phyloP scores from a whole-genome alignment of 53 echinoderm and acorn worm genomes.

The Glandiceps talaboti region DNA sequence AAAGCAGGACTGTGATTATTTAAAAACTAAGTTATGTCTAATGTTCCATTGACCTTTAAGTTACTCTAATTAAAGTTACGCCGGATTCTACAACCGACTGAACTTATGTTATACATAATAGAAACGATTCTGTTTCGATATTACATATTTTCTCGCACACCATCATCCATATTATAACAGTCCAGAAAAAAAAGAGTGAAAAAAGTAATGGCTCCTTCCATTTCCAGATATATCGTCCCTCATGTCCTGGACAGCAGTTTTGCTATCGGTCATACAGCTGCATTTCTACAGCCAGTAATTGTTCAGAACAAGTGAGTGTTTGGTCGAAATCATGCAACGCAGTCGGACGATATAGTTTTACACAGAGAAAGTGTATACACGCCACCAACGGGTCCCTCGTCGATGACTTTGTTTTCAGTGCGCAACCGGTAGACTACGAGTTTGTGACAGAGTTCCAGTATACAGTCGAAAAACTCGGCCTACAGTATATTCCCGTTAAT shows the following conservation, averaged over 20 bases:
- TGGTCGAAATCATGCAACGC: slow-evolving; percentile 3
- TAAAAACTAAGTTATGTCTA: too few species aligned
- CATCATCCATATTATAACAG: too few species aligned
- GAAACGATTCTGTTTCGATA: too few species aligned
- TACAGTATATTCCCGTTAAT: slow-evolving; percentile 9
- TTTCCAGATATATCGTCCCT: slow-evolving; percentile 15
- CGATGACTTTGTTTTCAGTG: background rate
- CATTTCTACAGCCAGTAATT: slow-evolving; percentile 2
- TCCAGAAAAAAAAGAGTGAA: too few species aligned
- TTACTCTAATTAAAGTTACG: too few species aligned
- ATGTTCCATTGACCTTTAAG: too few species aligned
- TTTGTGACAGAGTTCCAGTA: background rate
- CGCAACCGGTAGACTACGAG: background rate
- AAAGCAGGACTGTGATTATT: too few species aligned
- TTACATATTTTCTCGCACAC: too few species aligned
- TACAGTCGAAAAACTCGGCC: slow-evolving; percentile 1
- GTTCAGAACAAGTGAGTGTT: slow-evolving; percentile 9
- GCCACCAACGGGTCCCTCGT: background rate
- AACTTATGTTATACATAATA: too few species aligned
- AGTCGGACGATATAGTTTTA: slow-evolving; percentile 12
- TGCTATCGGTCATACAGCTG: slow-evolving; percentile 15
- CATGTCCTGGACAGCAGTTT: slow-evolving; percentile 6
- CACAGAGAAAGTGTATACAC: slow-evolving; percentile 14
- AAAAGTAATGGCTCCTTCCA: too few species aligned
- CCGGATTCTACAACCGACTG: too few species aligned